A percentile compares a stretch with the other conserved stretches of the same genome.
Conservation (phyloP, 2,888 invertebrate genomes). For the Zhuqinia jingwanae region DNA sequence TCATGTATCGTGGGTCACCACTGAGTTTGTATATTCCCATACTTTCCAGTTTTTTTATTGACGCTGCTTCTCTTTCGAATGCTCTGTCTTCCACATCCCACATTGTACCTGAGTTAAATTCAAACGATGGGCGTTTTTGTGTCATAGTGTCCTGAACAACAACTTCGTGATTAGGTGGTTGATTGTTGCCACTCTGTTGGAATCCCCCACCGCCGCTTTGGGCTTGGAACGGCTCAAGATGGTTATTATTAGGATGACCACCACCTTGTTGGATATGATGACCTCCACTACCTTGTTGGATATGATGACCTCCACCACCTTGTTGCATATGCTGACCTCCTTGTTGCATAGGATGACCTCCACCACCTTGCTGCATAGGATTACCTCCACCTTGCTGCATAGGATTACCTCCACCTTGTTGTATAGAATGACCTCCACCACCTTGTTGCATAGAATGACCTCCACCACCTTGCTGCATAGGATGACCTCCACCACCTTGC, state of each 20-base stretch:
- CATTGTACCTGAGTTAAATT: not conserved
- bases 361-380: not conserved
- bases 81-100: not conserved
- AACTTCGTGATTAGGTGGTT: not conserved
- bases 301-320: not conserved
- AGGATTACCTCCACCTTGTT: too few relatives aligned
- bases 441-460: conserved; percentile 4
- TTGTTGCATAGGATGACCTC: not conserved
- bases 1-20: too few relatives aligned
- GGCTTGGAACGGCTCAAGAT: too few relatives aligned
- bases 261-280: not conserved
- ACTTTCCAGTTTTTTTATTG: not conserved
- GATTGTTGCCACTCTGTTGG: too few relatives aligned
- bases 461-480: too few relatives aligned
- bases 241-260: not conserved
- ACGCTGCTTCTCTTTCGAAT: not conserved
- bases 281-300: not conserved
- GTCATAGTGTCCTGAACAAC: not conserved
- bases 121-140: not conserved
- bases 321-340: not conserved
- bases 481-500: too few relatives aligned
- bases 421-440: not conserved
- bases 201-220: too few relatives aligned
- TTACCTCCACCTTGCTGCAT: not conserved
- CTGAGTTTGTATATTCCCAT: not conserved